Evolutionary conservation across 2,113 vertebrate species (phyloP).

Genomic region (Erinaceus europaeus): DNA sequence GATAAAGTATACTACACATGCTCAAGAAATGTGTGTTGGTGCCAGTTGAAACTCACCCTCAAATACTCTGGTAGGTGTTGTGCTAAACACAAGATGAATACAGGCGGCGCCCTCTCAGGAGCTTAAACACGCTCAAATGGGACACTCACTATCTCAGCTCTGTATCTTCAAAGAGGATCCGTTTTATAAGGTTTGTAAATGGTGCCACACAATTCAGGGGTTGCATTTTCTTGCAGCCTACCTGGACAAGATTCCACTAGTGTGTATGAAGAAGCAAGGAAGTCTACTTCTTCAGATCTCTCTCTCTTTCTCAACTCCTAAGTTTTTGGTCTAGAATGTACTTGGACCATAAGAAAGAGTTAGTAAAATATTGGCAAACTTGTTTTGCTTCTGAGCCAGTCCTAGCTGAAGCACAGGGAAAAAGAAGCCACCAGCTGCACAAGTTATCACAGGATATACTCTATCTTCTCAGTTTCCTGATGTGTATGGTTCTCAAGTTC

Average conservation of each 20-base stretch:
- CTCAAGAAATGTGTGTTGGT: not conserved
- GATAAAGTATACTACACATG: not conserved
- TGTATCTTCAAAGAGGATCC: not conserved
- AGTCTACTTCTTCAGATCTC: not conserved
- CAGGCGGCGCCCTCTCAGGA: not conserved
- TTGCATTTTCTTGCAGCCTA: not conserved
- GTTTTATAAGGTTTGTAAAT: not conserved
- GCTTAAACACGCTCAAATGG: not conserved
- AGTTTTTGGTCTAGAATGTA: not conserved
- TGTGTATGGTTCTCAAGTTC: not conserved
- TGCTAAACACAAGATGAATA: not conserved
- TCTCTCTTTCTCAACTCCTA: conserved; percentile 34
- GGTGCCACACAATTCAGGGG: not conserved
- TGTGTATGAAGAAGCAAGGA: not conserved
- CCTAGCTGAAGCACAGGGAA: not conserved
- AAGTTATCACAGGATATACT: not conserved
- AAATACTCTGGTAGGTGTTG: not conserved
- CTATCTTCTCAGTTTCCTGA: not conserved
- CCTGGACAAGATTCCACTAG: not conserved
- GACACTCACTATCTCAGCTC: not conserved
- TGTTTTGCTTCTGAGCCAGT: not conserved
- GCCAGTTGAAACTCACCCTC: not conserved
- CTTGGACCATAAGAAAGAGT: conserved; percentile 13
- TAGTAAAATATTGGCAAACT: not conserved
- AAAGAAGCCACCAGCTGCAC: not conserved